Evolutionary conservation across 2,113 vertebrate species (phyloP).

Genomic region (Larimichthys crocea): DNA sequence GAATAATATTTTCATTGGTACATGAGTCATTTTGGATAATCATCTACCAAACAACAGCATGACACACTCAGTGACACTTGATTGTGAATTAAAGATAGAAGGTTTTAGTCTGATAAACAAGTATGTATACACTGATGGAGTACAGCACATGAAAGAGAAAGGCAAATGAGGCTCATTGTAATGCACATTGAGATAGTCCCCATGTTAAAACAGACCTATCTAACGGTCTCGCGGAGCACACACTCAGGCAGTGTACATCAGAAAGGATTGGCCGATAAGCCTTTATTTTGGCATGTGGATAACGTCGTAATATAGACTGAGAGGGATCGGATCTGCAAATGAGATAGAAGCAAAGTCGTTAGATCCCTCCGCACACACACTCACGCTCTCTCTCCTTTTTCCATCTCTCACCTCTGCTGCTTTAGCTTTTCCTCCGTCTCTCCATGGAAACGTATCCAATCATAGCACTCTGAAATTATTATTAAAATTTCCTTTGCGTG

Average conservation of each 20-base stretch:
- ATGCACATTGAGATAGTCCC: background rate
- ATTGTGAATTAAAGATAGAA: constrained; percentile 7
- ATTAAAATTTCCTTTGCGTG: constrained; percentile 68
- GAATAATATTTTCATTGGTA: background rate
- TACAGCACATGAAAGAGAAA: background rate
- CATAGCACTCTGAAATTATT: constrained; percentile 75
- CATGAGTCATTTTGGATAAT: constrained; percentile 11
- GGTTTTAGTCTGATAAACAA: background rate
- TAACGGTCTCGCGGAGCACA: constrained; percentile 5
- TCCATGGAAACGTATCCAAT: constrained; percentile 68
- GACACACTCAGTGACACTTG: background rate
- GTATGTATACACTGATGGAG: background rate
- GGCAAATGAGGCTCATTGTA: background rate
- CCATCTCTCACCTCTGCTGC: constrained; percentile 61
- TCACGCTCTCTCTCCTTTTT: constrained; percentile 6
- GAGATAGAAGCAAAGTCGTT: constrained; percentile 71
- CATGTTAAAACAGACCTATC: constrained; percentile 25
- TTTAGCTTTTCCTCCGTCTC: constrained; percentile 49
- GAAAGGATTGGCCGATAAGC: constrained; percentile 59
- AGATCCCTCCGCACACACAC: constrained; percentile 57
- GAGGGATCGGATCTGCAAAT: constrained; percentile 72
- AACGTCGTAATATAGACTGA: constrained; percentile 57
- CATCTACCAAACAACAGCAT: constrained; percentile 3
- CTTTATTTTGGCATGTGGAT: constrained; percentile 67
- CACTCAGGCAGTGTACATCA: constrained; percentile 39